phyloP scores from a whole-genome alignment of 2,888 invertebrate genomes.

The Adelphocoris suturalis region DNA sequence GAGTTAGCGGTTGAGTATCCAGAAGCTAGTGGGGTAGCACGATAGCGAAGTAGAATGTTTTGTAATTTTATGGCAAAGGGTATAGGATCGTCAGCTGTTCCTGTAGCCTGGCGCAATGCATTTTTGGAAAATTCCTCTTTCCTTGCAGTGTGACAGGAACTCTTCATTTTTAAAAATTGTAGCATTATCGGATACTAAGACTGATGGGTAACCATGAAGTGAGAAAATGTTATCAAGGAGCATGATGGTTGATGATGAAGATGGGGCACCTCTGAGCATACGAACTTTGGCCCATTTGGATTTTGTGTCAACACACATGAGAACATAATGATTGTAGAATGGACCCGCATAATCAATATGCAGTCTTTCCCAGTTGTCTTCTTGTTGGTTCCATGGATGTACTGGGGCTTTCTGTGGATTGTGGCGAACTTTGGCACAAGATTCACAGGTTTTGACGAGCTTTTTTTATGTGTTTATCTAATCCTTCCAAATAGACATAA shows the following conservation, averaged over 20 bases:
- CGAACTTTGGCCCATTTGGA: conserved; percentile 73
- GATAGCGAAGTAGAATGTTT: conserved; percentile 58
- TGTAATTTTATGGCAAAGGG: conserved; percentile 64
- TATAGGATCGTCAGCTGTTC: conserved; percentile 72
- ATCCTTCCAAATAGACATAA: conserved; percentile 54
- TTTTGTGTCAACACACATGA: conserved; percentile 21
- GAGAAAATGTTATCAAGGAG: conserved; percentile 70
- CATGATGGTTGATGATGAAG: conserved; percentile 74
- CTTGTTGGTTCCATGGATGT: conserved; percentile 76
- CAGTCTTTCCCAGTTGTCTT: conserved; percentile 21
- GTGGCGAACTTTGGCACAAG: conserved; percentile 43
- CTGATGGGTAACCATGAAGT: conserved; percentile 68
- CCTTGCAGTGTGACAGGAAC: conserved; percentile 75
- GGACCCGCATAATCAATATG: conserved; percentile 54
- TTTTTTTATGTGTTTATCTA: conserved; percentile 53
- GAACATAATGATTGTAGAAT: conserved; percentile 17
- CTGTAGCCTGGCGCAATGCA: conserved; percentile 33
- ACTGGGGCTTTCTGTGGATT: conserved; percentile 74
- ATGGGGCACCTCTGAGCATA: conserved; percentile 54
- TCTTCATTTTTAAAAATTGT: too few relatives aligned
- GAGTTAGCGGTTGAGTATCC: conserved; percentile 73
- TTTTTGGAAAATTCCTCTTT: conserved; percentile 62
- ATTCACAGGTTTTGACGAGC: conserved; percentile 72
- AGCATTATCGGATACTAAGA: too few relatives aligned
- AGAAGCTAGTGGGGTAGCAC: conserved; percentile 69